phyloP scores from a whole-genome alignment of 2,797 vertebrate species.

The Lepus oiostolus region DNA sequence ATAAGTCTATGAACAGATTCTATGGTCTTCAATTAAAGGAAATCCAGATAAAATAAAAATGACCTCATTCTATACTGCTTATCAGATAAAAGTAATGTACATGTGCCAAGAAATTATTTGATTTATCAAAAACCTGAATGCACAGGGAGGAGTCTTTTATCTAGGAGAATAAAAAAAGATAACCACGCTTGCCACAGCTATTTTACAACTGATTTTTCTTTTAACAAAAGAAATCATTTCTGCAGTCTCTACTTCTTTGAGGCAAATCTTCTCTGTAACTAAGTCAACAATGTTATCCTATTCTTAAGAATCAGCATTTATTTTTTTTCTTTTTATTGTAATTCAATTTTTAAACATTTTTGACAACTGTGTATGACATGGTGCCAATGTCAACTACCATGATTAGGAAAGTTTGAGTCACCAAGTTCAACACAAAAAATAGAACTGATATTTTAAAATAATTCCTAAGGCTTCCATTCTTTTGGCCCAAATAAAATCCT shows the following conservation, averaged over 20 bases:
- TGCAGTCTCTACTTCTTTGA: not conserved
- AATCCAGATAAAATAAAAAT: slow-evolving; percentile 36
- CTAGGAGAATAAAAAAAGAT: not conserved
- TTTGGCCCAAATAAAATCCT: not conserved
- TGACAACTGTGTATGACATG: not conserved
- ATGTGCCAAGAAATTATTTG: not conserved
- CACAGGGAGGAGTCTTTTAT: not conserved
- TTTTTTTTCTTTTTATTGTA: not conserved
- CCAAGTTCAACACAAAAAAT: not conserved
- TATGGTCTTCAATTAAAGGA: not conserved
- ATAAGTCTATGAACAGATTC: slow-evolving; percentile 14
- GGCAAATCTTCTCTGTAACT: not conserved
- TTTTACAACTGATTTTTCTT: not conserved
- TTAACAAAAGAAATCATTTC: not conserved
- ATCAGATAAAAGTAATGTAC: not conserved
- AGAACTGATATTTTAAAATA: not conserved
- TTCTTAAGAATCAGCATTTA: not conserved
- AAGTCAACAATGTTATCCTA: not conserved
- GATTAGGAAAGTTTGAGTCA: not conserved
- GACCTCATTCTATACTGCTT: not conserved
- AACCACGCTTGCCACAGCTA: not conserved
- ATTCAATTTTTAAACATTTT: not conserved
- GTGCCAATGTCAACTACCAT: not conserved
- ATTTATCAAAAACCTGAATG: slow-evolving; percentile 3
- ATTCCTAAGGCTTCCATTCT: not conserved